Percentiles rank a stretch among this genome's conserved stretches.
These are phyloP conservation scores for Otis tarda DNA, from an alignment of 2,113 vertebrate genomes.

Conservation along the genomic window DNA sequence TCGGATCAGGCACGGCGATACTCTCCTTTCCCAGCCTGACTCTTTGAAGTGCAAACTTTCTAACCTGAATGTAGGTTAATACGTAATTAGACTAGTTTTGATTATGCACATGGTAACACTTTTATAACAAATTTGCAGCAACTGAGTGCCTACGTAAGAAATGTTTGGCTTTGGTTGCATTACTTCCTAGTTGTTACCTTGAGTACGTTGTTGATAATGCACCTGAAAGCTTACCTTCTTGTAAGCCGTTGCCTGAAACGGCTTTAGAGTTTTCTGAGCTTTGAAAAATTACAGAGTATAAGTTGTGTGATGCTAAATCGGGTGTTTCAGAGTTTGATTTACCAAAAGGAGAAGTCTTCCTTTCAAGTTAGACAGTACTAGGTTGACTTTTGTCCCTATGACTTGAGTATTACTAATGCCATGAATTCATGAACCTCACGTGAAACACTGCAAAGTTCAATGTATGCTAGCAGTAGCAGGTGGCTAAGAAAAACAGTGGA, in stretches of 20 bases:
- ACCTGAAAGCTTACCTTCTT: background rate
- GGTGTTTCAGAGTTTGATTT: background rate
- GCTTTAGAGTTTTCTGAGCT: background rate
- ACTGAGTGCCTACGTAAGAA: background rate
- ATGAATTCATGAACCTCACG: fast-evolving
- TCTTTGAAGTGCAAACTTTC: background rate
- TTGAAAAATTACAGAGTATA: background rate
- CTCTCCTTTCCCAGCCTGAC: background rate
- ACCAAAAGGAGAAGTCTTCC: background rate
- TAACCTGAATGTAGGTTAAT: conserved; percentile 5
- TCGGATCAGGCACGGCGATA: background rate
- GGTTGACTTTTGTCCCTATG: background rate
- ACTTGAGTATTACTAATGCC: background rate
- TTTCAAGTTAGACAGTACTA: background rate
- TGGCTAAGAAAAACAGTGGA: background rate
- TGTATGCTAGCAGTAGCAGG: background rate
- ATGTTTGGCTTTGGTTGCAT: background rate
- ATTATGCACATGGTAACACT: background rate
- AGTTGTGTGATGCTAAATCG: background rate
- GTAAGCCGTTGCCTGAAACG: background rate
- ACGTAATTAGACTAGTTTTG: background rate
- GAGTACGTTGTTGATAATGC: background rate
- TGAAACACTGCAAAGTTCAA: background rate
- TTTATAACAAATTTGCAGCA: background rate
- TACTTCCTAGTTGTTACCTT: background rate